phyloP scores from a whole-genome alignment of 1,140 invertebrate species.

The Pentalonia nigronervosa region DNA sequence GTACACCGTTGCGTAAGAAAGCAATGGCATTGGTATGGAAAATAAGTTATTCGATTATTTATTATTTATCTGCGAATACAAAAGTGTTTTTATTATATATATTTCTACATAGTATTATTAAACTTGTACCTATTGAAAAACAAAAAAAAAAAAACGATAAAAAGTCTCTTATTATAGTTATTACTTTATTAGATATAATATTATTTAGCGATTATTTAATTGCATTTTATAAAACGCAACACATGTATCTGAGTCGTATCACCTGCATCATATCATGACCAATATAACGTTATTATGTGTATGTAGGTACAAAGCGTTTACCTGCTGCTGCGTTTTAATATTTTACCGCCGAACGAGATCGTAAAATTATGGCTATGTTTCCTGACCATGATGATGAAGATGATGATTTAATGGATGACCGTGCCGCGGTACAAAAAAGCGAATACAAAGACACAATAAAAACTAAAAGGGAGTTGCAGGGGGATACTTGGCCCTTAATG shows the following conservation, averaged over 20 bases:
- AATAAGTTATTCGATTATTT: background rate
- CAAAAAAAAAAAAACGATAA: background rate
- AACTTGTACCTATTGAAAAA: background rate
- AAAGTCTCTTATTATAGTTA: background rate
- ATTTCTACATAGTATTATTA: background rate
- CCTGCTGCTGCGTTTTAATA: background rate
- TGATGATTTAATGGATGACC: background rate
- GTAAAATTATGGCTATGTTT: background rate
- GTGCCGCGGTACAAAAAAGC: background rate
- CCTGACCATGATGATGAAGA: background rate
- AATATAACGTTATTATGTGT: background rate
- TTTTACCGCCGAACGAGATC: background rate
- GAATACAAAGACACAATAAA: constrained; percentile 5
- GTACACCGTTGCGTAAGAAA: background rate
- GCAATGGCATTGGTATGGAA: background rate
- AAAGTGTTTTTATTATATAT: background rate
- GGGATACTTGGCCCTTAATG: background rate
- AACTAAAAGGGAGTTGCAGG: background rate
- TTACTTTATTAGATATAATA: background rate
- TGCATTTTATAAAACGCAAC: background rate
- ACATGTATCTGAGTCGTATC: background rate
- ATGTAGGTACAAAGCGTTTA: background rate
- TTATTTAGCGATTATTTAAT: background rate
- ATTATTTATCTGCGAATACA: background rate
- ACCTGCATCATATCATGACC: background rate